Evolutionary conservation across 1,140 invertebrate species (phyloP).

Genomic region (Neodiprion fabricii): DNA sequence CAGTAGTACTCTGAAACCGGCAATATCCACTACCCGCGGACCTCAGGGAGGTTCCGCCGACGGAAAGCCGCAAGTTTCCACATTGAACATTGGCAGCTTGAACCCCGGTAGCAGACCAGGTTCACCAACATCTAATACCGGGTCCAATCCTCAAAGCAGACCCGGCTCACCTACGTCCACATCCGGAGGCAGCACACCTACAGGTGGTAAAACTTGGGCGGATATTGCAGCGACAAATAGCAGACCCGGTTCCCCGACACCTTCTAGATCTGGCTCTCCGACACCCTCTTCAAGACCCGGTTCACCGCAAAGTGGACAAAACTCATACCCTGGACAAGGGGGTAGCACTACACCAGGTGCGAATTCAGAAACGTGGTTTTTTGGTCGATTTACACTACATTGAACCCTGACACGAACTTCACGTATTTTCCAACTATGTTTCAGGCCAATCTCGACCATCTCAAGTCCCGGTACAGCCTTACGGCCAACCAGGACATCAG

Average conservation of each 20-base stretch:
- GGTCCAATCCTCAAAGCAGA: conserved; percentile 10
- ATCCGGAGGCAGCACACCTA: conserved; percentile 19
- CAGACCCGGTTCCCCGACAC: conserved; percentile 36
- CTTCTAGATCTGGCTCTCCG: conserved; percentile 26
- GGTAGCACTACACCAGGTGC: not conserved
- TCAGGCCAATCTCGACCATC: conserved; percentile 18
- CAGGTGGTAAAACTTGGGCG: conserved; percentile 43
- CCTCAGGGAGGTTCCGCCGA: not conserved
- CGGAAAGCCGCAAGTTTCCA: conserved; percentile 14
- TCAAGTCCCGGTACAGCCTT: conserved; percentile 15
- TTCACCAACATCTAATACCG: not conserved
- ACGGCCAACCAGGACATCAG: conserved; percentile 11
- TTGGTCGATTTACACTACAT: too few relatives aligned
- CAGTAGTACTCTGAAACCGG: not conserved
- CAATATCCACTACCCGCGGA: not conserved
- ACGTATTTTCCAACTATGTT: not conserved
- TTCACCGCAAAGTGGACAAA: conserved; percentile 3
- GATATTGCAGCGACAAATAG: conserved; percentile 38
- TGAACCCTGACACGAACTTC: too few relatives aligned
- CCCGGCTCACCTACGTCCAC: conserved; percentile 18
- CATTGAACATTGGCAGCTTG: conserved; percentile 11
- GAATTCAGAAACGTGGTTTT: too few relatives aligned
- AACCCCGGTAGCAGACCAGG: conserved; percentile 3
- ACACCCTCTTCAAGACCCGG: not conserved
- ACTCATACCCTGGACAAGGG: not conserved